Conservation (phyloP, 37 sponge, comb jelly and placozoan genomes). For the Cliona cf. orientalis region DNA sequence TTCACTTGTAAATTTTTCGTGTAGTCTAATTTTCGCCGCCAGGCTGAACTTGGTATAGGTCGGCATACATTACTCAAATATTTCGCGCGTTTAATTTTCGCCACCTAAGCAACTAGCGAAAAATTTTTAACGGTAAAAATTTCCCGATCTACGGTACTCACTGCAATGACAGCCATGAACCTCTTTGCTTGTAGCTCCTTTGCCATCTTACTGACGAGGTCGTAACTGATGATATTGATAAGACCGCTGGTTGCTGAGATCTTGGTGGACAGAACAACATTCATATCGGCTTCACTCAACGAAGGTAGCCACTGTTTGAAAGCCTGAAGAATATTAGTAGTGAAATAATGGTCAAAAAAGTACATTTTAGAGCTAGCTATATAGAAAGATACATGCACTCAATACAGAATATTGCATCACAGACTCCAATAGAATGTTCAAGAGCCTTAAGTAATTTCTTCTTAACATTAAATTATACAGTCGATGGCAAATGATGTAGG, state of each 20-base stretch:
- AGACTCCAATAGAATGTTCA: background rate
- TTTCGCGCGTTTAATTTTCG: no score
- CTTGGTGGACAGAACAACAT: slow-evolving; percentile 52
- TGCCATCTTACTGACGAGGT: slow-evolving; percentile 53
- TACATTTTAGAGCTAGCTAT: background rate
- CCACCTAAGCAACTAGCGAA: no score
- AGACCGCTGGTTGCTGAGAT: background rate
- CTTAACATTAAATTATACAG: background rate
- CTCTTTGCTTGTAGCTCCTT: slow-evolving; percentile 25
- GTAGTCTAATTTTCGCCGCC: no score
- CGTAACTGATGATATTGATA: slow-evolving; percentile 84
- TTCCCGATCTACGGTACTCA: slow-evolving; percentile 9
- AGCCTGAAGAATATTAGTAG: slow-evolving; percentile 51
- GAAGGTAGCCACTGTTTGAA: slow-evolving; percentile 82
- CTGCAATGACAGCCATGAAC: slow-evolving; percentile 72
- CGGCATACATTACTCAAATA: no score
- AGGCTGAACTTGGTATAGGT: no score
- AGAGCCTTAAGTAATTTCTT: background rate
- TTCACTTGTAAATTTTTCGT: no score
- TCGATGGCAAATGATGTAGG: background rate
- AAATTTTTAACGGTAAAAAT: background rate
- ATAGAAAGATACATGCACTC: background rate
- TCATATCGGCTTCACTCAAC: slow-evolving; percentile 61
- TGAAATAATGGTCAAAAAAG: background rate
- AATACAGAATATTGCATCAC: background rate